Evolutionary conservation across 2,113 vertebrate species (phyloP), one percentile per base, ranked within the genome.

Genomic region (Tichodroma muraria): DNA sequence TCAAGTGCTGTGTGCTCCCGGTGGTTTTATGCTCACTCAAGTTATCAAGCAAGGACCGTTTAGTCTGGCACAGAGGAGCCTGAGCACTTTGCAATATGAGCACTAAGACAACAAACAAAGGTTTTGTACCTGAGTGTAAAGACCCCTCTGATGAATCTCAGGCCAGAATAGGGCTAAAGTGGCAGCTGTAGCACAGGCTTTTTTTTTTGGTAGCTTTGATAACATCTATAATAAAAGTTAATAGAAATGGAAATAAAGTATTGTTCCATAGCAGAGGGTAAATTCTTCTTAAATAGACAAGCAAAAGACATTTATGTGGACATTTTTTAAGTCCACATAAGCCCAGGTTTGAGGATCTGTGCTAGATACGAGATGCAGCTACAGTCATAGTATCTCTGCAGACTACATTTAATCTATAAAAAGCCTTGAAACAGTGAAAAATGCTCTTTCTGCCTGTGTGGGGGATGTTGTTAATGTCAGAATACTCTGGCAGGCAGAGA

Each of bases 1-100:
- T 94, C 92, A 89, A 85, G 45, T n/a, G 18, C 44, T 73, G 12
- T 75, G 66, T 64, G 60, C n/a, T 89, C 90, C 82, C 80, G 60
- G 38, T 85, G 65, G 22, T 63, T 66, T 94, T 91, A 20, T 91
- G 53, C 57, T 95, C 70, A 11, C 78, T 94, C 71, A 38, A 8
- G 61, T 83, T 69, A 70, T n/a, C 80, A 66, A 72, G 80, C 44
- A 60, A 86, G 35, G 50, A n/a, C 56, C 1, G 0, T 65, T 73
- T 61, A 90, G 66, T 50, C n/a, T 88, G 60, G 57, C 90, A 85
- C 0, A 0, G 57, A 81, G 42, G 60, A 75, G 28, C 59, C 35
- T 56, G 20, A 42, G 37, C 9, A 16, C 60, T 93, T 95, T 42
- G 25, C 54, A 90, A 24, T 47, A 24, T 7, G 33, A 88, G 42